Percentiles rank a stretch among this genome's conserved stretches.
Conservation (phyloP, 37 sponge, comb jelly and placozoan species). For the Cliona cf. orientalis region DNA sequence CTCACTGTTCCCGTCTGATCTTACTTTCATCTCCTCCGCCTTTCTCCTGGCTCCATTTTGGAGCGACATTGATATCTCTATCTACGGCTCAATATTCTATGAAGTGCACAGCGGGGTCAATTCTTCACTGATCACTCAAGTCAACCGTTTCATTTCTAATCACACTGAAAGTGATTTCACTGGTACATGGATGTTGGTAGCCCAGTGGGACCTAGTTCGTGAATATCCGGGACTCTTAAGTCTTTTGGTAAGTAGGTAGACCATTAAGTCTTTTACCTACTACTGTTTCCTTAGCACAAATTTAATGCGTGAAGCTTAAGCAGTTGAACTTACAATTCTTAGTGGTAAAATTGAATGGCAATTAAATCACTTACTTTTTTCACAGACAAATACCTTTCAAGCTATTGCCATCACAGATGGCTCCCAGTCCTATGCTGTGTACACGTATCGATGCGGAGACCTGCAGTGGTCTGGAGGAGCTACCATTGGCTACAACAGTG, state of each 20-base stretch:
- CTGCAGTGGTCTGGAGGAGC: conserved; percentile 36
- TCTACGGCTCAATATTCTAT: background rate
- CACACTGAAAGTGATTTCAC: background rate
- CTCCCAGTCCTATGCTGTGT: conserved; percentile 31
- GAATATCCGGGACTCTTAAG: background rate
- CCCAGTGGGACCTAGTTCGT: conserved; percentile 13
- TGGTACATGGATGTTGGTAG: conserved; percentile 36
- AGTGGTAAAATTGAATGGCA: too few relatives aligned
- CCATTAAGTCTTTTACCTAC: background rate
- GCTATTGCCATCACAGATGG: conserved; percentile 39
- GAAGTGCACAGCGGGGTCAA: background rate
- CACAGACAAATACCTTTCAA: conserved; percentile 42
- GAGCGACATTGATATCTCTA: background rate
- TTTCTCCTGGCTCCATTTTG: conserved; percentile 62
- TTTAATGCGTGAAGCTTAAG: background rate
- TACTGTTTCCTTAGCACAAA: background rate
- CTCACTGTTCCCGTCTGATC: background rate
- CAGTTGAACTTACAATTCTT: background rate
- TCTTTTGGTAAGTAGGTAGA: background rate
- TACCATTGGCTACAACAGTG: conserved; percentile 26
- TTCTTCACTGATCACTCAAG: background rate
- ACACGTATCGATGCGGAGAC: conserved; percentile 36
- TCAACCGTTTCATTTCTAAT: background rate
- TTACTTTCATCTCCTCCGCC: background rate
- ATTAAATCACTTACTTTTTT: too few relatives aligned